phyloP scores from a whole-genome alignment of 2,888 invertebrate species.

The Cheilosia grossa region DNA sequence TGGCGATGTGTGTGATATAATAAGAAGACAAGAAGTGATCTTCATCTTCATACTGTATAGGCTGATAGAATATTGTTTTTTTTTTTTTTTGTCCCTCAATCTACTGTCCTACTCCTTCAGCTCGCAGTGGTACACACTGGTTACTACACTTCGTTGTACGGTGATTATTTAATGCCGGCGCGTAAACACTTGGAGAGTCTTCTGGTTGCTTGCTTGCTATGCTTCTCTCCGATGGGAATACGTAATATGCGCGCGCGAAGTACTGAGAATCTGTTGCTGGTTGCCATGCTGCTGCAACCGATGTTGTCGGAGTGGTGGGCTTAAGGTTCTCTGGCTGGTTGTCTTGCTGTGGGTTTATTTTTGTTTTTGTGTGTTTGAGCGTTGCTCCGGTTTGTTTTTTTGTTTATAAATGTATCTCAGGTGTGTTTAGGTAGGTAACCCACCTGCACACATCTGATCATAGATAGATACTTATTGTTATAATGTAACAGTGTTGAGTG shows the following conservation, averaged over 20 bases:
- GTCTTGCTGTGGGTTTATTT: slow-evolving; percentile 19
- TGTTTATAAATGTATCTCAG: slow-evolving; percentile 70
- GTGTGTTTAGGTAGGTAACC: slow-evolving; percentile 74
- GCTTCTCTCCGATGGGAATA: slow-evolving; percentile 68
- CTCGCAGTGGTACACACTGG: slow-evolving; percentile 1
- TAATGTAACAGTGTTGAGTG: slow-evolving; percentile 76
- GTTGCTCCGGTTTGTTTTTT: slow-evolving; percentile 66
- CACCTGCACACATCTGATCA: slow-evolving; percentile 74
- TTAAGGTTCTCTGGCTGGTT: slow-evolving; percentile 57
- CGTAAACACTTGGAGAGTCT: slow-evolving; percentile 68
- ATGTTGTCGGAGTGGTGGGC: slow-evolving; percentile 68
- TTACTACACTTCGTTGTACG: slow-evolving; percentile 46
- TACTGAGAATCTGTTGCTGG: slow-evolving; percentile 67
- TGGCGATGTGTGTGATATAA: slow-evolving; percentile 67
- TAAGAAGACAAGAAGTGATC: slow-evolving; percentile 51
- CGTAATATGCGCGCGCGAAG: slow-evolving; percentile 69
- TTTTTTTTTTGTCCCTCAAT: slow-evolving; percentile 6
- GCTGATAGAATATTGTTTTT: slow-evolving; percentile 27
- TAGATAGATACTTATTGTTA: slow-evolving; percentile 75
- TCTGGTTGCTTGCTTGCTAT: slow-evolving; percentile 43
- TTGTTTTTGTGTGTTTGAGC: slow-evolving; percentile 67
- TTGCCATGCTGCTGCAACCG: slow-evolving; percentile 64
- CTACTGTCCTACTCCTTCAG: slow-evolving; percentile 35
- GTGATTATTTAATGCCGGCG: slow-evolving; percentile 71
- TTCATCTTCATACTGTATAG: slow-evolving; percentile 51